phyloP scores from a whole-genome alignment of 2,797 vertebrate species.

The Mormyrops attenuatus region DNA sequence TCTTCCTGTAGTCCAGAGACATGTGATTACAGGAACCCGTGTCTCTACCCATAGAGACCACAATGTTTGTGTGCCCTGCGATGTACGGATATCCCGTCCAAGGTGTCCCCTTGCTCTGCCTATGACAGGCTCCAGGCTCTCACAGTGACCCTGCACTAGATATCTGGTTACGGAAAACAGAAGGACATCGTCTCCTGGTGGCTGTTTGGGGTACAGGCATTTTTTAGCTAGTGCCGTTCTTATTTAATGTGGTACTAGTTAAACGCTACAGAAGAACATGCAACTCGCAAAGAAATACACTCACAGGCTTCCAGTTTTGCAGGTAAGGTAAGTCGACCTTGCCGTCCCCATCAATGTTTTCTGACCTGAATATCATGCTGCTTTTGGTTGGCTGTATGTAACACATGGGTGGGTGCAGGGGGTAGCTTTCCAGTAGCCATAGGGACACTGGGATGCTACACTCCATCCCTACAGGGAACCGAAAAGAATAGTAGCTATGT shows the following conservation, averaged over 20 bases:
- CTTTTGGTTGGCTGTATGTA: slow-evolving; percentile 80
- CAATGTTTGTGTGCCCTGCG: not conserved
- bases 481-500: not conserved
- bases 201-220: not conserved
- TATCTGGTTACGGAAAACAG: not conserved
- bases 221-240: not conserved
- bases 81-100: not conserved
- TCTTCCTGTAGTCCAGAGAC: not conserved
- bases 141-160: not conserved
- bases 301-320: slow-evolving; percentile 66
- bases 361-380: slow-evolving; percentile 71
- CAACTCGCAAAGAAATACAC: not conserved
- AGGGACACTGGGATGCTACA: slow-evolving; percentile 84
- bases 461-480: slow-evolving; percentile 55
- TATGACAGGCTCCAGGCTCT: not conserved
- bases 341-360: slow-evolving; percentile 67
- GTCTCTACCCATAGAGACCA: not conserved
- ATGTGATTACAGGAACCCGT: not conserved
- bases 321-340: slow-evolving; percentile 75
- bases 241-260: not conserved
- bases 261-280: not conserved
- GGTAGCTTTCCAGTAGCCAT: slow-evolving; percentile 84
- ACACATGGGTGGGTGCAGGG: slow-evolving; percentile 81
- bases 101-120: not conserved
- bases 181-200: not conserved